A percentile compares a stretch with the other conserved stretches of the same genome.
Conservation (phyloP, 1,140 invertebrate genomes). For the Sesamia nonagrioides region DNA sequence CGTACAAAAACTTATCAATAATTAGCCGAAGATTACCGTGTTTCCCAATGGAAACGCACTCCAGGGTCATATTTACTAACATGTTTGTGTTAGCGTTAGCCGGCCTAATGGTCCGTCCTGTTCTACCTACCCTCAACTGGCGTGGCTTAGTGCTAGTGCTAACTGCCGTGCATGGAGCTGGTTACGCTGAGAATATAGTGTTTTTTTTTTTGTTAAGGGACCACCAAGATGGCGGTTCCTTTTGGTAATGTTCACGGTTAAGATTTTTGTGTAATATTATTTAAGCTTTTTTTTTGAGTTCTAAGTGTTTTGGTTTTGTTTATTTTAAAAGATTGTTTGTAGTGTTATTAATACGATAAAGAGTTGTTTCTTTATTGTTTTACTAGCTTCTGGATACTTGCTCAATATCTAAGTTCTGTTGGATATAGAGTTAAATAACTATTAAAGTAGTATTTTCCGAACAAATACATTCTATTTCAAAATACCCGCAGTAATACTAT, state of each 20-base stretch:
- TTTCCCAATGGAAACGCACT: conserved; percentile 3
- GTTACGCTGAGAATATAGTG: conserved; percentile 61
- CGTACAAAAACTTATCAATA: neutral
- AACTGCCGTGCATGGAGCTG: conserved; percentile 49
- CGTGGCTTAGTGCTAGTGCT: conserved; percentile 35
- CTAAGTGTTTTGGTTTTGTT: neutral
- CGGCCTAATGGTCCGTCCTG: conserved; percentile 69
- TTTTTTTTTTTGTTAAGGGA: conserved; percentile 39
- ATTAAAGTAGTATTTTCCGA: neutral
- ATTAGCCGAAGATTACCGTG: neutral
- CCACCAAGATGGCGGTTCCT: conserved; percentile 37
- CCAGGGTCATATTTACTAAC: conserved; percentile 63
- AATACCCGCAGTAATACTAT: conserved; percentile 7
- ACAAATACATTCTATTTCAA: neutral
- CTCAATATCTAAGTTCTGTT: no score
- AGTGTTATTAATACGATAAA: no score
- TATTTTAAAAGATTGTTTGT: conserved; percentile 24
- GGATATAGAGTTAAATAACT: neutral
- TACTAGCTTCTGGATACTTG: no score
- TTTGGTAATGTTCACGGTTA: conserved; percentile 1
- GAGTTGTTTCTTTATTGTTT: neutral
- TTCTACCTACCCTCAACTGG: conserved; percentile 34
- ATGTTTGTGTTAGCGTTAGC: conserved; percentile 81
- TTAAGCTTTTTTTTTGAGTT: conserved; percentile 27
- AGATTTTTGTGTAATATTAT: conserved; percentile 19